These are phyloP conservation scores for Lonchura striata DNA, from an alignment of 2,113 vertebrate genomes.

Conservation along the genomic window DNA sequence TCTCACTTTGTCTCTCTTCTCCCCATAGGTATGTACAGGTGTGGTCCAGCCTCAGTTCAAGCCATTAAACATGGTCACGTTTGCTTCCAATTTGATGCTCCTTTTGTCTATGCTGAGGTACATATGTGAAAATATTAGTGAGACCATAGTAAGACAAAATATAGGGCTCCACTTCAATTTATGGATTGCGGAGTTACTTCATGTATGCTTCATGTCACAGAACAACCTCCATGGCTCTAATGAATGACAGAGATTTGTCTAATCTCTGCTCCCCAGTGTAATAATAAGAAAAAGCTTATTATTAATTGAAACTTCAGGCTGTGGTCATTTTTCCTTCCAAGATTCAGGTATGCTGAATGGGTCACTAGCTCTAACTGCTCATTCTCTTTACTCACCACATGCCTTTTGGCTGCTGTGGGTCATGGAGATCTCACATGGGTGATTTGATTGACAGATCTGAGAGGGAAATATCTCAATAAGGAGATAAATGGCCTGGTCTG, in stretches of 20 bases:
- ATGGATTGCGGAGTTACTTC: neutral
- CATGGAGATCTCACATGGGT: neutral
- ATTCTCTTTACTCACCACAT: neutral
- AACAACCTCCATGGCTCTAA: neutral
- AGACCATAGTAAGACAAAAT: neutral
- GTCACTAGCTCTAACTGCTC: neutral
- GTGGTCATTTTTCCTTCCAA: neutral
- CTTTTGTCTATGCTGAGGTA: slow-evolving; percentile 95
- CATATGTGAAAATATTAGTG: neutral
- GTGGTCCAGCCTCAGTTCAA: slow-evolving; percentile 91
- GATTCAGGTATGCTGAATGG: neutral
- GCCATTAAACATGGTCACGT: slow-evolving; percentile 92
- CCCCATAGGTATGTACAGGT: slow-evolving; percentile 88
- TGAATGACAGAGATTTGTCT: neutral
- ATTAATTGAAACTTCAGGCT: neutral
- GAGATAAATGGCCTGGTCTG: neutral
- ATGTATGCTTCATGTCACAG: neutral
- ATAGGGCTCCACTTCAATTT: neutral
- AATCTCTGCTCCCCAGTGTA: neutral
- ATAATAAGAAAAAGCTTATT: neutral
- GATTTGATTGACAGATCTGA: neutral
- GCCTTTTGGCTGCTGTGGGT: neutral
- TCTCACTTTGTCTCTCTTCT: neutral
- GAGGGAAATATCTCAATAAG: neutral
- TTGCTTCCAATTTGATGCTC: slow-evolving; percentile 90